Percentiles rank a stretch among this genome's conserved stretches.
Evolutionary conservation across 2,888 invertebrate species (phyloP).

Genomic region (Thecocarcelia acutangulata): DNA sequence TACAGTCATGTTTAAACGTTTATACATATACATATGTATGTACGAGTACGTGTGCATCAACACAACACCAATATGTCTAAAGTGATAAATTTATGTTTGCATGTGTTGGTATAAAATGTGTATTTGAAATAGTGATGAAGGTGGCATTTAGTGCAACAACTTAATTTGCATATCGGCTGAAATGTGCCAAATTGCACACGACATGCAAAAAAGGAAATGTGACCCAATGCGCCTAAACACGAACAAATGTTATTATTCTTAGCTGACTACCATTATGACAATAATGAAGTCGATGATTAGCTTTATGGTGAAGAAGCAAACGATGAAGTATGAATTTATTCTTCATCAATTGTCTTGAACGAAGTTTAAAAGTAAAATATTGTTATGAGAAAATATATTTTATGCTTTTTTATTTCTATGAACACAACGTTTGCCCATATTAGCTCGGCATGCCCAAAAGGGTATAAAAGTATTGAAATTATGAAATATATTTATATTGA

Average conservation of each 20-base stretch:
- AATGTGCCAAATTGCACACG: slow-evolving; percentile 79
- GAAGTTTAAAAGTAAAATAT: slow-evolving; percentile 57
- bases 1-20: background rate
- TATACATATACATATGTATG: background rate
- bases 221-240: slow-evolving; percentile 72
- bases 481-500: too few relatives aligned
- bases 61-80: too few relatives aligned
- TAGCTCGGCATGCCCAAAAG: too few relatives aligned
- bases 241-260: slow-evolving; percentile 60
- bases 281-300: slow-evolving; percentile 46
- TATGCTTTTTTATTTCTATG: slow-evolving; percentile 33
- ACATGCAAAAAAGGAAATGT: slow-evolving; percentile 74
- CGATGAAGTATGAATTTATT: slow-evolving; percentile 22
- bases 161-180: slow-evolving; percentile 79
- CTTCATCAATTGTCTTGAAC: slow-evolving; percentile 51
- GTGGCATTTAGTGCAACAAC: slow-evolving; percentile 80
- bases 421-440: too few relatives aligned
- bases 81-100: slow-evolving; percentile 7
- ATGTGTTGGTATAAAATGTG: background rate
- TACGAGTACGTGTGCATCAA: slow-evolving; percentile 5
- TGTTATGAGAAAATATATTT: slow-evolving; percentile 19
- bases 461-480: too few relatives aligned
- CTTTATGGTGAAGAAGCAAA: slow-evolving; percentile 11
- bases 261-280: slow-evolving; percentile 30
- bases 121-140: slow-evolving; percentile 50